Percentiles rank a stretch among this genome's conserved stretches.
Evolutionary conservation across 2,797 vertebrate species (phyloP).

Genomic region (Lophotriccus pileatus): DNA sequence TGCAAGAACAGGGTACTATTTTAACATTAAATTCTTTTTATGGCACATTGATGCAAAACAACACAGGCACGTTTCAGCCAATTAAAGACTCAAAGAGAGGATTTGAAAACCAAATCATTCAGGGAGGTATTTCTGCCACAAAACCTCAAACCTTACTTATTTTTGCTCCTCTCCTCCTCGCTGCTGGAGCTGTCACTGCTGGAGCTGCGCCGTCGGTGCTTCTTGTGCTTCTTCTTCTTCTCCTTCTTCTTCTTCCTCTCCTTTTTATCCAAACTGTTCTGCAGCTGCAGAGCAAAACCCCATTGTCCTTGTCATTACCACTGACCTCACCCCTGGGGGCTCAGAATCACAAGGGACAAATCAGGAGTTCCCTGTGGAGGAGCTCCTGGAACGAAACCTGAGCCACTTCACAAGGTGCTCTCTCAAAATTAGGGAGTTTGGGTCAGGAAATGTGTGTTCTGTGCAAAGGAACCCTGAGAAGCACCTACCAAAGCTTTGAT

Average conservation of each 20-base stretch:
- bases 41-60: fast-evolving
- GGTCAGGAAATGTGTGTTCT: background rate
- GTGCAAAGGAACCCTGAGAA: background rate
- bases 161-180: slow-evolving; percentile 75
- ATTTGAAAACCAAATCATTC: background rate
- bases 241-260: slow-evolving; percentile 85
- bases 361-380: background rate
- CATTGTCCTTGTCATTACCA: too few relatives aligned
- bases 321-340: too few relatives aligned
- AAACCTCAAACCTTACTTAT: slow-evolving; percentile 3
- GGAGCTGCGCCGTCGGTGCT: slow-evolving; percentile 81
- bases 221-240: slow-evolving; percentile 81
- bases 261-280: slow-evolving; percentile 90
- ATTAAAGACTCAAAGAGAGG: background rate
- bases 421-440: background rate
- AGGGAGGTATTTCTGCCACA: background rate
- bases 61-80: background rate
- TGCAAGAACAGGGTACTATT: fast-evolving
- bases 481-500: slow-evolving; percentile 89
- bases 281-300: slow-evolving; percentile 76
- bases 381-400: background rate
- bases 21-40: background rate
- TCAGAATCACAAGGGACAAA: background rate
- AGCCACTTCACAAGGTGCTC: background rate
- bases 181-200: slow-evolving; percentile 73